Evolutionary conservation across 2,797 vertebrate species (phyloP), one percentile per base, ranked within the genome.

Genomic region (Peromyscus attwateri): DNA sequence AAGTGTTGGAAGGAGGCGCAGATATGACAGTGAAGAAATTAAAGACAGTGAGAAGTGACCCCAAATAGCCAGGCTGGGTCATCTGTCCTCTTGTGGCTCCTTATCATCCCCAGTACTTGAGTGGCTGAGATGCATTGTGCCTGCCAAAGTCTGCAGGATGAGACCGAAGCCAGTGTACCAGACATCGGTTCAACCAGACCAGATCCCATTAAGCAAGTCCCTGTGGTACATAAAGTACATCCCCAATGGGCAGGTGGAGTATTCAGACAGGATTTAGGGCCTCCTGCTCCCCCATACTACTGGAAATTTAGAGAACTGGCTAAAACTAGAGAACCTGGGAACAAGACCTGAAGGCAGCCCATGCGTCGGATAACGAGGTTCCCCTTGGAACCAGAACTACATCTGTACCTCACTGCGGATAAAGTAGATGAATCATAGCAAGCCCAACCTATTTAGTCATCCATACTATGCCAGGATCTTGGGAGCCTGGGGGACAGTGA

Each of bases 291-390:
- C 31, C 57, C n/a, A 55, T 31, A 43, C 49, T 6, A 7, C 57
- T 76, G 13, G 14, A 77, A 73, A 70, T n/a, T 29, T 64, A 9
- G 73, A 85, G 52, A 93, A 52, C 75, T 29, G 37, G 43, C 37
- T 37, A 43, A 66, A 31, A 14, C 34, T 75, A 57, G 43, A 71
- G 37, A 66, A 37, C n/a, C 0, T 0, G 21, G 55, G 60, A 9
- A 17, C n/a, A 64, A 77, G 71, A 34, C 68, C 68, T 40, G 14
- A 64, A 40, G 4, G 64, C 75, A 57, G 75, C 34, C 57, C n/a
- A 34, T 4, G 9, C 49, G 1, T 1, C 31, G 11, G 0, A 0
- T 1, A 23, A 16, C 43, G 19, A 46, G 60, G 40, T 8, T 2
- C 8, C 21, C 27, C 37, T 13, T 25, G 62, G 52, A 43, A 6